These are phyloP conservation scores for Herpailurus yagouaroundi DNA, from an alignment of 2,113 vertebrate species.

Conservation along the genomic window DNA sequence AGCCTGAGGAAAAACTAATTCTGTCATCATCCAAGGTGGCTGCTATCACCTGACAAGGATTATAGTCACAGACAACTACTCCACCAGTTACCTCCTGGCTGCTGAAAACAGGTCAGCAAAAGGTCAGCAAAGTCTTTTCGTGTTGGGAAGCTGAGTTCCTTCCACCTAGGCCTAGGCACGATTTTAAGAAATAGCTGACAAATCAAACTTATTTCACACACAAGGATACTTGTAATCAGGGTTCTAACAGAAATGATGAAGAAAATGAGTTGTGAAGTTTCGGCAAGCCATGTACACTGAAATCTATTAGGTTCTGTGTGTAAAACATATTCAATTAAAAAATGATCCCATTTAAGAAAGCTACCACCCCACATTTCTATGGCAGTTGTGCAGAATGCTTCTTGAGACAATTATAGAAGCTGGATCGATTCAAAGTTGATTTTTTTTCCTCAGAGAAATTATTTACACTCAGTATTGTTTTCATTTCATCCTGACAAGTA, in stretches of 20 bases:
- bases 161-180: background rate
- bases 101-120: background rate
- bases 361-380: background rate
- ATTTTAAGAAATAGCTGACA: background rate
- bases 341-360: background rate
- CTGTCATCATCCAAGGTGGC: background rate
- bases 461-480: background rate
- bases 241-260: conserved; percentile 11
- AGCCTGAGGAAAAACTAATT: background rate
- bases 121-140: background rate
- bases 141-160: background rate
- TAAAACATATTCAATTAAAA: background rate
- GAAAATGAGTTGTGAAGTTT: conserved; percentile 4
- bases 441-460: background rate
- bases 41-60: background rate
- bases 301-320: background rate
- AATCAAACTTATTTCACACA: conserved; percentile 6
- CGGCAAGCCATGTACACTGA: background rate
- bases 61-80: background rate
- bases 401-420: background rate
- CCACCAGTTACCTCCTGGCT: background rate
- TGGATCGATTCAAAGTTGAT: background rate
- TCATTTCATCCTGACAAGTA: background rate
- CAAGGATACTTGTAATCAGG: background rate
- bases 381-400: background rate